A percentile compares a stretch with the other conserved stretches of the same genome.
These are phyloP conservation scores for Caenorhabditis sp. DNA, from an alignment of 2,888 invertebrate species.

Conservation along the genomic window DNA sequence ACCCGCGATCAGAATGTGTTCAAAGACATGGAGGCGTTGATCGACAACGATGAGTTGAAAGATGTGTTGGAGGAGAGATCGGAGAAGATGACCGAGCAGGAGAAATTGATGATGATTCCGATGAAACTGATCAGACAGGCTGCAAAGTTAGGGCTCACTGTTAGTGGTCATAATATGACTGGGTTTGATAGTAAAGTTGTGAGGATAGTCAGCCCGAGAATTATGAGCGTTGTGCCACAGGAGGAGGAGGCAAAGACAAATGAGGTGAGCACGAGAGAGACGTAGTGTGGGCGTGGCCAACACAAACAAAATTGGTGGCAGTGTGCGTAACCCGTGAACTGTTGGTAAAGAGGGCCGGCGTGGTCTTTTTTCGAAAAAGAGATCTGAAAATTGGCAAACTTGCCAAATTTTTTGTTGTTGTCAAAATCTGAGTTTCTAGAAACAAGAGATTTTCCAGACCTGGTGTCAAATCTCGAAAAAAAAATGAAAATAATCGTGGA, in stretches of 20 bases:
- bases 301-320: too few relatives aligned
- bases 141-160: constrained; percentile 39
- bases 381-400: too few relatives aligned
- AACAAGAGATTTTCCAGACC: too few relatives aligned
- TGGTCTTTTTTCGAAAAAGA: too few relatives aligned
- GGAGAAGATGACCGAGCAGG: constrained; percentile 29
- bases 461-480: too few relatives aligned
- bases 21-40: constrained; percentile 21
- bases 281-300: too few relatives aligned
- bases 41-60: constrained; percentile 23
- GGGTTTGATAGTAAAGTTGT: constrained; percentile 29
- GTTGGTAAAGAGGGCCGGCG: too few relatives aligned
- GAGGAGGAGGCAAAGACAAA: constrained; percentile 18
- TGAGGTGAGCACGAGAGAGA: too few relatives aligned
- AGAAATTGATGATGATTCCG: constrained; percentile 28
- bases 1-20: background rate
- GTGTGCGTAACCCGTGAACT: too few relatives aligned
- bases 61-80: constrained; percentile 21
- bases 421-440: too few relatives aligned
- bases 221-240: constrained; percentile 32
- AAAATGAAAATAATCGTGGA: too few relatives aligned
- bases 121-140: constrained; percentile 35
- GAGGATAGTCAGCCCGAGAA: constrained; percentile 37
- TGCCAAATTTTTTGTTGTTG: too few relatives aligned
- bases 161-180: constrained; percentile 38